Conservation (phyloP, 2,797 vertebrate genomes). For the Limosa lapponica region DNA sequence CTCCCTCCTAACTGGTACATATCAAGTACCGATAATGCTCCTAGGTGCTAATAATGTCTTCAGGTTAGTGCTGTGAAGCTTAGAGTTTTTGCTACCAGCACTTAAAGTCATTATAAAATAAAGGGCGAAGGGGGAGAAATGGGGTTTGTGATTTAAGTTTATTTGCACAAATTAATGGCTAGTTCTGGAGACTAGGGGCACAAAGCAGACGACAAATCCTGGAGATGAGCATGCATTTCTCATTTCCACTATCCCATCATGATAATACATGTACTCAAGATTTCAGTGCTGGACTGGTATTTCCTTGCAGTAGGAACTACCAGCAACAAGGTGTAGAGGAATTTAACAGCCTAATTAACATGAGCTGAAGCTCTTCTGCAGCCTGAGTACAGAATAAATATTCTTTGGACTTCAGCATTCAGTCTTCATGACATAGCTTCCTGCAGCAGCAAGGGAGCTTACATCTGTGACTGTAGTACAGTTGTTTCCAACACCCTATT, state of each 20-base stretch:
- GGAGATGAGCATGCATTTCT: background rate
- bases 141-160: background rate
- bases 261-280: rapidly evolving
- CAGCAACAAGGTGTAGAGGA: background rate
- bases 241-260: background rate
- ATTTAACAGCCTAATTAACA: background rate
- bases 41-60: background rate
- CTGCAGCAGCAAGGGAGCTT: background rate
- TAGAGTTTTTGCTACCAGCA: background rate
- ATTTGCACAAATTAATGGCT: background rate
- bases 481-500: background rate
- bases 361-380: background rate
- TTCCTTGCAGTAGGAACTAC: background rate
- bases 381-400: background rate
- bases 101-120: background rate
- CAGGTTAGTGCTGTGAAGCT: background rate
- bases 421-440: background rate
- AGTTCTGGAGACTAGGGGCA: background rate
- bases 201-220: background rate
- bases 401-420: background rate
- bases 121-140: background rate
- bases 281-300: background rate
- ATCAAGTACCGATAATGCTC: background rate
- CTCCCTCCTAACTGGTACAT: background rate
- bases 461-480: background rate